These are phyloP conservation scores for Panorpa germanica DNA, from an alignment of 2,888 invertebrate genomes.

Conservation along the genomic window DNA sequence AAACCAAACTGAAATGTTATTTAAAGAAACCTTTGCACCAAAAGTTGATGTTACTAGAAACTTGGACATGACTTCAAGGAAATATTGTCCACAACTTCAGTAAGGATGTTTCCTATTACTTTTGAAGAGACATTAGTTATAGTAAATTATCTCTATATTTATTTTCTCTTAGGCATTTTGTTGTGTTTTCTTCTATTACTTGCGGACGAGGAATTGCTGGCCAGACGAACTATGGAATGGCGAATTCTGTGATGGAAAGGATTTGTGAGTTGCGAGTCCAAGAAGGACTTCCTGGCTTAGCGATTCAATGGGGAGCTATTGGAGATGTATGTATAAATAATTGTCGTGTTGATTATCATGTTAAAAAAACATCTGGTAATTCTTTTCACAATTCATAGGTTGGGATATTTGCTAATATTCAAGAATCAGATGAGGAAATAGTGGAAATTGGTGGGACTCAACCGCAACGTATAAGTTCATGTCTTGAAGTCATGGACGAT, in stretches of 20 bases:
- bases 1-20: conserved; percentile 54
- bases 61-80: conserved; percentile 47
- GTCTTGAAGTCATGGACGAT: conserved; percentile 50
- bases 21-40: conserved; percentile 46
- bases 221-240: conserved; percentile 80
- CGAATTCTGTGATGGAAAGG: conserved; percentile 80
- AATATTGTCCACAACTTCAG: conserved; percentile 32
- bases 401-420: conserved; percentile 62
- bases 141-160: too few relatives aligned
- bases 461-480: conserved; percentile 71
- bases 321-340: conserved; percentile 79
- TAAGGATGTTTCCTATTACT: conserved; percentile 14
- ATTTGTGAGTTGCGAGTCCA: conserved; percentile 55
- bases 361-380: too few relatives aligned
- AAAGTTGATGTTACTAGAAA: conserved; percentile 67
- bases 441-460: conserved; percentile 61
- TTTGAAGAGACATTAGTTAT: too few relatives aligned
- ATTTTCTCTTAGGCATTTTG: conserved; percentile 55
- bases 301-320: conserved; percentile 86
- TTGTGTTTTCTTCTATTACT: conserved; percentile 80
- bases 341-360: too few relatives aligned
- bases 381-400: too few relatives aligned
- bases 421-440: conserved; percentile 42
- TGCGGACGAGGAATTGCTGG: conserved; percentile 85
- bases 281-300: conserved; percentile 57